Conservation (phyloP, 1,140 invertebrate genomes). For the Campodea augens region DNA sequence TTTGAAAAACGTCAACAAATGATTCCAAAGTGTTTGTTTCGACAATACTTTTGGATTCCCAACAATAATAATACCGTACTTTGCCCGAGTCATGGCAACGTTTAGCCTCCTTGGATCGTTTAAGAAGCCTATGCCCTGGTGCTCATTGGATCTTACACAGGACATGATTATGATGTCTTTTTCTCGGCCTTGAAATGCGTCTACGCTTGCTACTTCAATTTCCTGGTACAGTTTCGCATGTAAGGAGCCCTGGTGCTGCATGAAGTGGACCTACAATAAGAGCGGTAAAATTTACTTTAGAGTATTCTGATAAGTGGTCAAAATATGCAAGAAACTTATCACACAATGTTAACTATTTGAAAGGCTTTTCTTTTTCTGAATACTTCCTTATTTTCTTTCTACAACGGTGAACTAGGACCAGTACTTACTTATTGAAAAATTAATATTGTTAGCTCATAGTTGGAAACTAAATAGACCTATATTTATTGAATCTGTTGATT, state of each 20-base stretch:
- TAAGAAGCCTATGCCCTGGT: slow-evolving; percentile 80
- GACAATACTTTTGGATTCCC: slow-evolving; percentile 74
- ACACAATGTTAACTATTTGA: too few relatives aligned
- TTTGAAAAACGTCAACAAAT: slow-evolving; percentile 92
- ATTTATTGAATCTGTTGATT: too few relatives aligned
- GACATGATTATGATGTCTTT: slow-evolving; percentile 99
- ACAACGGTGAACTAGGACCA: too few relatives aligned
- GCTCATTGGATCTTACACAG: slow-evolving; percentile 79
- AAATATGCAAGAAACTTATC: too few relatives aligned
- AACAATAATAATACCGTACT: slow-evolving; percentile 95
- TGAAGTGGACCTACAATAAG: slow-evolving; percentile 87
- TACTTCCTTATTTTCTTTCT: too few relatives aligned
- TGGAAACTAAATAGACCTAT: too few relatives aligned
- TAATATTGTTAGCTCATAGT: too few relatives aligned
- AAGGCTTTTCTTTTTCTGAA: too few relatives aligned
- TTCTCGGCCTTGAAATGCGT: slow-evolving; percentile 93
- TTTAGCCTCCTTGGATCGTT: slow-evolving; percentile 95
- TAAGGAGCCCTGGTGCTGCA: slow-evolving; percentile 95
- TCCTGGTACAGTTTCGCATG: slow-evolving; percentile 95
- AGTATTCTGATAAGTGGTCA: too few relatives aligned
- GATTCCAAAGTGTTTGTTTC: slow-evolving; percentile 91
- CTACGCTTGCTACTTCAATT: slow-evolving; percentile 97
- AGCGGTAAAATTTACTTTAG: too few relatives aligned
- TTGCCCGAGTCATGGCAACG: slow-evolving; percentile 91
- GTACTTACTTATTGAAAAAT: too few relatives aligned